These are phyloP conservation scores for Nipponia nippon DNA, from an alignment of 2,113 vertebrate genomes.

Conservation along the genomic window DNA sequence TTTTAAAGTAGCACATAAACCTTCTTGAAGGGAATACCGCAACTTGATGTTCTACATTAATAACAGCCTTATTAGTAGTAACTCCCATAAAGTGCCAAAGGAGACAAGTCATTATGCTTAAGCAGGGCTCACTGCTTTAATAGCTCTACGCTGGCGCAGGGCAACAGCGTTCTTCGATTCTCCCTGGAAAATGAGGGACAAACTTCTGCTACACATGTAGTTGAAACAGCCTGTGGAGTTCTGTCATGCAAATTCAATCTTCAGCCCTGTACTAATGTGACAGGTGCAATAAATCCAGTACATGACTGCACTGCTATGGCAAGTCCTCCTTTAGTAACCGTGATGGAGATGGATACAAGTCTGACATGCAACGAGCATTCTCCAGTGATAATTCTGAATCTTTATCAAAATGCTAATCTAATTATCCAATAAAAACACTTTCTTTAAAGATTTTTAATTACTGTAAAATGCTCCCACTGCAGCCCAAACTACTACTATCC, in stretches of 20 bases:
- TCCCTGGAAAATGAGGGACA: not conserved
- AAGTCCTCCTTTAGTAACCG: not conserved
- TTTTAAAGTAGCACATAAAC: not conserved
- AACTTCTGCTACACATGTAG: no score
- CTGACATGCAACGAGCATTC: not conserved
- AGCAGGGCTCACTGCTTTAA: not conserved
- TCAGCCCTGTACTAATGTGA: not conserved
- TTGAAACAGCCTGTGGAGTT: not conserved
- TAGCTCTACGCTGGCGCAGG: accelerated
- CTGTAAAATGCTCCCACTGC: not conserved
- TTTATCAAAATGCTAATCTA: not conserved
- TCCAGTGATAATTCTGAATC: not conserved
- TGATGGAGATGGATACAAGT: accelerated
- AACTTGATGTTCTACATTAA: not conserved
- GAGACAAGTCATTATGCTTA: not conserved
- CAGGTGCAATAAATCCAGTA: not conserved
- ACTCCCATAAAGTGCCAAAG: not conserved
- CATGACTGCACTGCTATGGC: not conserved
- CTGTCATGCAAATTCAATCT: not conserved
- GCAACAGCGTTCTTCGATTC: not conserved
- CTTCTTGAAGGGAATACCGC: not conserved
- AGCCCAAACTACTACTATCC: not conserved
- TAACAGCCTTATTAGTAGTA: not conserved
- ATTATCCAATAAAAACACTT: not conserved
- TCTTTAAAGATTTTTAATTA: not conserved